A percentile compares a stretch with the other conserved stretches of the same genome.
Conservation (phyloP, 2,888 invertebrate genomes). For the Aradus depressus region DNA sequence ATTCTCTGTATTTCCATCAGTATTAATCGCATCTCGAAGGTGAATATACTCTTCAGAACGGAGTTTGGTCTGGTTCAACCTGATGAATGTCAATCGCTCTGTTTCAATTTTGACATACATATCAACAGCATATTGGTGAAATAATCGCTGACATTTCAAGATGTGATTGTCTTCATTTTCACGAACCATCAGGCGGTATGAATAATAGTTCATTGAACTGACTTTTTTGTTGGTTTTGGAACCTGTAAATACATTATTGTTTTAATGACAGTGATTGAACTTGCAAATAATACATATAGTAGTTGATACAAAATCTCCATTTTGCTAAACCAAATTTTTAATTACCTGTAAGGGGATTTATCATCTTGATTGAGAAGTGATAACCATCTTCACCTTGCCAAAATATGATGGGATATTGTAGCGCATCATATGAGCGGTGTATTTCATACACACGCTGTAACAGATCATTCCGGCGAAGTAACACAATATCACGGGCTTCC, state of each 20-base stretch:
- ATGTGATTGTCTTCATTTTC: slow-evolving; percentile 17
- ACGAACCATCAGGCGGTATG: no score
- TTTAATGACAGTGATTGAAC: not conserved
- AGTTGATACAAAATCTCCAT: slow-evolving; percentile 3
- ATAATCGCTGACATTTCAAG: slow-evolving; percentile 12
- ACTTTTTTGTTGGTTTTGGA: slow-evolving; percentile 16
- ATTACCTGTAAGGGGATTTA: slow-evolving; percentile 11
- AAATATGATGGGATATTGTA: slow-evolving; percentile 29
- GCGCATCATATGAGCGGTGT: slow-evolving; percentile 24
- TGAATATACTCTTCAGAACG: slow-evolving; percentile 34
- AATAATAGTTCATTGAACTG: slow-evolving; percentile 3
- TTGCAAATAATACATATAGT: not conserved
- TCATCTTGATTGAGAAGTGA: slow-evolving; percentile 16
- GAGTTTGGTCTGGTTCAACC: slow-evolving; percentile 33
- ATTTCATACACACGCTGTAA: slow-evolving; percentile 32
- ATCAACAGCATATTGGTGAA: slow-evolving; percentile 35
- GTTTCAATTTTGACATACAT: slow-evolving; percentile 35
- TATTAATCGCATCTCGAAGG: slow-evolving; percentile 33
- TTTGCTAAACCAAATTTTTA: not conserved
- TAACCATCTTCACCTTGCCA: slow-evolving; percentile 24
- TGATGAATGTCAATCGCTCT: slow-evolving; percentile 33
- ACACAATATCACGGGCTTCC: slow-evolving; percentile 32
- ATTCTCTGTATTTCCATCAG: slow-evolving; percentile 29
- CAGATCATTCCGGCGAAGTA: slow-evolving; percentile 32
- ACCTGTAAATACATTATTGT: slow-evolving; percentile 8